Evolutionary conservation across 2,113 vertebrate genomes (phyloP).

Genomic region (Chelonoidis abingdonii): DNA sequence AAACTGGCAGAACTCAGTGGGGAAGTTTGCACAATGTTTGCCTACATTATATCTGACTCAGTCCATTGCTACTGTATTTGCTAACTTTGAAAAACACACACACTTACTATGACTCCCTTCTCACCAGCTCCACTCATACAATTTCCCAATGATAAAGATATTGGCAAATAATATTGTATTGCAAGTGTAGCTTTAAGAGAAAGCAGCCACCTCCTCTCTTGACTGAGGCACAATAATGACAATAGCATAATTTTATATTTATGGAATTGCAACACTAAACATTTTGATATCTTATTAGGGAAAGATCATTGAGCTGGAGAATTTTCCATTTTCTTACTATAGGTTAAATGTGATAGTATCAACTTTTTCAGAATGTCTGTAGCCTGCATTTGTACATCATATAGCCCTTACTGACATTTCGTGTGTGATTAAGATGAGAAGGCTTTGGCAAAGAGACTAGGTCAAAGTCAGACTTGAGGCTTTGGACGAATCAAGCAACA

Average conservation of each 20-base stretch:
- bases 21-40: neutral
- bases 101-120: neutral
- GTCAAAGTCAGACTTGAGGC: neutral
- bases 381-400: neutral
- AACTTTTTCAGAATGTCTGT: neutral
- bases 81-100: neutral
- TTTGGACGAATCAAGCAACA: neutral
- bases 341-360: neutral
- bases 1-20: neutral
- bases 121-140: neutral
- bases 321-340: slow-evolving; percentile 12
- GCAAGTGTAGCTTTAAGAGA: neutral
- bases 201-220: neutral
- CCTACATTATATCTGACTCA: neutral
- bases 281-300: neutral
- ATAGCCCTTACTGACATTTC: neutral
- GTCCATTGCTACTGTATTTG: neutral
- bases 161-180: neutral
- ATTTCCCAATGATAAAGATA: neutral
- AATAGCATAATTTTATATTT: neutral
- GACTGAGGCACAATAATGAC: neutral
- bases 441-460: neutral
- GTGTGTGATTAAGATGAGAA: neutral
- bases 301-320: neutral
- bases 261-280: neutral